Evolutionary conservation across 2,888 invertebrate genomes (phyloP), one percentile per base, ranked within the genome.

Genomic region (Deilephila porcellus): DNA sequence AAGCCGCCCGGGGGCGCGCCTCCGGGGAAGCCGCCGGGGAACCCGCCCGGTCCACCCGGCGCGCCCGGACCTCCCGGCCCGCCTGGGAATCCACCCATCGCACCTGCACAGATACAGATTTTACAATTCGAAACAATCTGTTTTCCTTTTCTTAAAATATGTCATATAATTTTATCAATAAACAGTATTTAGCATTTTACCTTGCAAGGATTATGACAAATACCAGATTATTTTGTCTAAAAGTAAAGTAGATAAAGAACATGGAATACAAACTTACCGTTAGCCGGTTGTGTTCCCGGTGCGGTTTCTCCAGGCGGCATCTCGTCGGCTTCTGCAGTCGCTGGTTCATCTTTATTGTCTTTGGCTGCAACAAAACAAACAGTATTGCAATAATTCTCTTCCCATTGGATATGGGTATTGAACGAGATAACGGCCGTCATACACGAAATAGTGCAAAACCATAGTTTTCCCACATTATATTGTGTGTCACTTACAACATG

Each of bases 261-360:
- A 25, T 25, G 34, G 6, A 56, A 56, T 19, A 20, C 20, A 53
- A 34, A n/a, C 32, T 19, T 59, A 73, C 73, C 53, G 19, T 70
- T 83, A 11, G 83, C 63, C 0, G 80, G 73, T 14, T 77, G 77
- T 5, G 74, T 59, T 0, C 78, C 74, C 0, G 86, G 81, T 1
- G 83, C 76, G 3, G 79, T 76, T 76, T 91, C 92, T 0, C 92
- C 92, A 0, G 91, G 92, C 0, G 92, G 92, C 59, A 87, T 78
- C 0, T 92, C 92, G 34, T 91, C 91, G 4, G 75, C 82, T 4
- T 90, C 89, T 0, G 67, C 59, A 37, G 63, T 11, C 19, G 29
- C 56, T 17, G 67, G 67, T 0, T 77, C 82, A 0, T 88, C 90
- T 0, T 74, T 70, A 32, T 85, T 85, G 14, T 88, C 87, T 53